Evolutionary conservation across 2,797 vertebrate species (phyloP).

Genomic region (Capromys pilorides): DNA sequence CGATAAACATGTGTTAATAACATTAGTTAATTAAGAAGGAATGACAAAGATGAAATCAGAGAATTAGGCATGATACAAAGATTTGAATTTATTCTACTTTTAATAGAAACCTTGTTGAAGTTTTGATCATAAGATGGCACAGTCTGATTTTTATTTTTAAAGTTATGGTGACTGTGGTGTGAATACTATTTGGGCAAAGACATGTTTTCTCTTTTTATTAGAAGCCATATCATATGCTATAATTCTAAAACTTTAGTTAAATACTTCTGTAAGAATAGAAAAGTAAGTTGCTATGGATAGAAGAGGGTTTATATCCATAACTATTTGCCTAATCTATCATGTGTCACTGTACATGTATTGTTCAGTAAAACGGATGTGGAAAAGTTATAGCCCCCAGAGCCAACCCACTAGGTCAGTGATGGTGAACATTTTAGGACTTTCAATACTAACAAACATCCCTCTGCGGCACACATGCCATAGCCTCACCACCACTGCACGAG

Average conservation of each 20-base stretch:
- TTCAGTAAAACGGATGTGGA: neutral
- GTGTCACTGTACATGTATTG: neutral
- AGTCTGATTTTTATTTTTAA: neutral
- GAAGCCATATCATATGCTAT: neutral
- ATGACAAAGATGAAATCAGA: neutral
- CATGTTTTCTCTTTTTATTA: conserved; percentile 15
- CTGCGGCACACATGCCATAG: neutral
- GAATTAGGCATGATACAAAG: neutral
- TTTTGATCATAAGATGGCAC: neutral
- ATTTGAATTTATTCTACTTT: neutral
- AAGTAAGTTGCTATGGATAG: neutral
- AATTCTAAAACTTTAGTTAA: neutral
- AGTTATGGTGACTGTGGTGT: neutral
- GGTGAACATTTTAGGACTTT: neutral
- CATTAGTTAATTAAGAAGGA: neutral
- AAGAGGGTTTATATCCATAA: neutral
- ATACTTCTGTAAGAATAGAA: neutral
- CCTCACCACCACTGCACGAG: neutral
- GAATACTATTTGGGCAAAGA: neutral
- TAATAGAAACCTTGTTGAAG: neutral
- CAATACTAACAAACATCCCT: no score
- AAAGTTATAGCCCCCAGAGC: neutral
- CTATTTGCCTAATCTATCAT: neutral
- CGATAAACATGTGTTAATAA: neutral
- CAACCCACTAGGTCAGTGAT: neutral